Evolutionary conservation across 2,113 vertebrate species (phyloP).

Genomic region (Psophia crepitans): DNA sequence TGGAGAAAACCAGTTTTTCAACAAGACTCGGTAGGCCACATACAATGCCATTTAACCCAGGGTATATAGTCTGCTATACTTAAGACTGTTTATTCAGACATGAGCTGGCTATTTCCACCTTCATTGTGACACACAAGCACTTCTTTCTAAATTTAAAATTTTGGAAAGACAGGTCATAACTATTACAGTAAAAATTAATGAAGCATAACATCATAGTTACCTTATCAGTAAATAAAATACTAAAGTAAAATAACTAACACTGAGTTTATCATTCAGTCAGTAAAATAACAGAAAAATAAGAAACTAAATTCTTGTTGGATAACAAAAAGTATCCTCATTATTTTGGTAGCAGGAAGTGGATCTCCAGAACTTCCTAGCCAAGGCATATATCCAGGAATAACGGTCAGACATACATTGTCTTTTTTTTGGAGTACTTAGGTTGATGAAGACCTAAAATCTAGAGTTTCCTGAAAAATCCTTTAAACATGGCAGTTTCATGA

Average conservation of each 20-base stretch:
- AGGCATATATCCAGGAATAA: background rate
- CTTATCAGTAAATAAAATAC: background rate
- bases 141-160: background rate
- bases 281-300: background rate
- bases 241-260: background rate
- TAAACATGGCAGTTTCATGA: background rate
- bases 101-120: background rate
- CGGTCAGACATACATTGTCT: background rate
- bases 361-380: background rate
- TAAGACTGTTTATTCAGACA: background rate
- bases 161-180: background rate
- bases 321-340: background rate
- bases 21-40: background rate
- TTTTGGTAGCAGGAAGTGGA: background rate
- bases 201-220: background rate
- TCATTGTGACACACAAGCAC: background rate
- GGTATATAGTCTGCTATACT: background rate
- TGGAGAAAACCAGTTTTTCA: background rate
- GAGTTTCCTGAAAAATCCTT: background rate
- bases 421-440: background rate
- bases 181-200: background rate
- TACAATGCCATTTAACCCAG: background rate
- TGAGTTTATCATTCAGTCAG: background rate
- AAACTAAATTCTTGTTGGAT: background rate
- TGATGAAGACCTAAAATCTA: background rate